A percentile compares a stretch with the other conserved stretches of the same genome.
phyloP scores from a whole-genome alignment of 2,797 vertebrate genomes.

The Gallinago stenura region DNA sequence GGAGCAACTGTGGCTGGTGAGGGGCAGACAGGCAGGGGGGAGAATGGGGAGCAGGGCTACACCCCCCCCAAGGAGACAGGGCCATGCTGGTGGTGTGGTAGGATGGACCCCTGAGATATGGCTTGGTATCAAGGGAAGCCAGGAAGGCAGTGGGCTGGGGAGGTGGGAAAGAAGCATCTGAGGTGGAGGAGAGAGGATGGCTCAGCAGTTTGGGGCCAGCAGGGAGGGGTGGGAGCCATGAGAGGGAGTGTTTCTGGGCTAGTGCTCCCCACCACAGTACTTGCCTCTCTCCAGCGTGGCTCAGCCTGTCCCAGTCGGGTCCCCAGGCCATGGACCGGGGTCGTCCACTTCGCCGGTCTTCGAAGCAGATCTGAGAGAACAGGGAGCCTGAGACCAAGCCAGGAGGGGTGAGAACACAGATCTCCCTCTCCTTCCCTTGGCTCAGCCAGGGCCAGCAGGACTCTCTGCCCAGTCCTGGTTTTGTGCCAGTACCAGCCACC shows the following conservation, averaged over 20 bases:
- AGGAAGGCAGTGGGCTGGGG: not conserved
- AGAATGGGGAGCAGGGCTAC: not conserved
- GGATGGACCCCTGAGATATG: not conserved
- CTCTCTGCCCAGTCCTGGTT: not conserved
- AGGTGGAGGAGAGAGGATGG: not conserved
- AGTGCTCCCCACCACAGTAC: not conserved
- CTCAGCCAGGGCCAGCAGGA: not conserved
- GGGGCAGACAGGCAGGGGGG: fast-evolving
- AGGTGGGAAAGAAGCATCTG: not conserved
- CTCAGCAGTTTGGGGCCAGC: not conserved
- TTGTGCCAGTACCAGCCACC: not conserved
- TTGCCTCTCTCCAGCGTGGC: not conserved
- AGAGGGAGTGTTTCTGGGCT: fast-evolving
- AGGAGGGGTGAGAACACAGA: not conserved
- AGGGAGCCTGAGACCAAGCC: not conserved
- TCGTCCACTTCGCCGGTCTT: slow-evolving; percentile 36
- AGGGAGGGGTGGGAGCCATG: not conserved
- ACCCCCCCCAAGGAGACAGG: fast-evolving
- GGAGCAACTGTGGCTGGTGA: not conserved
- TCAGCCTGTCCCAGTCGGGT: not conserved
- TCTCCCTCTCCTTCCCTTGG: not conserved
- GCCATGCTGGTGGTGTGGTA: fast-evolving
- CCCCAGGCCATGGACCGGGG: slow-evolving; percentile 52
- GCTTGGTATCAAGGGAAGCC: not conserved
- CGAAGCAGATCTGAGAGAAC: slow-evolving; percentile 11